phyloP scores from a whole-genome alignment of 2,113 vertebrate genomes.

The Gasterosteus nipponicus region DNA sequence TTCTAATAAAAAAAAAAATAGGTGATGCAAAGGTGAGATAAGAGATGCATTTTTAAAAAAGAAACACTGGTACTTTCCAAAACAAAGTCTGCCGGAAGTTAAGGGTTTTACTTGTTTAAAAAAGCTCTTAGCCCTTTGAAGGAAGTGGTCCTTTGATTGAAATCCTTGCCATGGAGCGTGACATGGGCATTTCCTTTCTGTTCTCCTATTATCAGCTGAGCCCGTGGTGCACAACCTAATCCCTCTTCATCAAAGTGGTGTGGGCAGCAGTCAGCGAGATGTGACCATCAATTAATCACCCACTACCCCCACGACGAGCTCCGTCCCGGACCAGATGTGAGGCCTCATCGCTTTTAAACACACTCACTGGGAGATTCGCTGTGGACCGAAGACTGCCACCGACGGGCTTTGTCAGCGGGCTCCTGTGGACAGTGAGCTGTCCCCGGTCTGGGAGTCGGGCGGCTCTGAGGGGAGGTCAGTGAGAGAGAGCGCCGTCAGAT shows the following conservation, averaged over 20 bases:
- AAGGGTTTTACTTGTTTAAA: constrained; percentile 49
- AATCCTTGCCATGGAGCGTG: constrained; percentile 77
- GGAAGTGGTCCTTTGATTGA: constrained; percentile 76
- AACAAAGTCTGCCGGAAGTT: constrained; percentile 37
- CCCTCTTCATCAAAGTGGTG: constrained; percentile 85
- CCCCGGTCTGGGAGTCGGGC: constrained; percentile 49
- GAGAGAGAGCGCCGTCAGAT: constrained; percentile 63
- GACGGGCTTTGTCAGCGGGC: constrained; percentile 67
- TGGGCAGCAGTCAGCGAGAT: constrained; percentile 81
- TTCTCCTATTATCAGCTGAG: constrained; percentile 82
- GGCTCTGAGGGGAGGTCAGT: constrained; percentile 55
- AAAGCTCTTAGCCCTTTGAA: constrained; percentile 61
- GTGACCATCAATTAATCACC: constrained; percentile 85
- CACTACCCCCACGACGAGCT: constrained; percentile 70
- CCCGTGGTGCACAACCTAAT: constrained; percentile 81
- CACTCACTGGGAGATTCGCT: constrained; percentile 72
- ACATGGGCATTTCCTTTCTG: constrained; percentile 77
- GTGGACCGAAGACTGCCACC: constrained; percentile 64
- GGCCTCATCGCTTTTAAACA: constrained; percentile 76
- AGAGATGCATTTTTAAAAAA: background rate
- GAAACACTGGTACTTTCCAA: constrained; percentile 6
- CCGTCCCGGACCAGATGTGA: constrained; percentile 73
- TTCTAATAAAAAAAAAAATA: background rate
- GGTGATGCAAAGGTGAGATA: background rate
- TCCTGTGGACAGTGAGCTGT: constrained; percentile 60